Evolutionary conservation across 2,888 invertebrate genomes (phyloP), one percentile per base, ranked within the genome.

Genomic region (Beris morrisii): DNA sequence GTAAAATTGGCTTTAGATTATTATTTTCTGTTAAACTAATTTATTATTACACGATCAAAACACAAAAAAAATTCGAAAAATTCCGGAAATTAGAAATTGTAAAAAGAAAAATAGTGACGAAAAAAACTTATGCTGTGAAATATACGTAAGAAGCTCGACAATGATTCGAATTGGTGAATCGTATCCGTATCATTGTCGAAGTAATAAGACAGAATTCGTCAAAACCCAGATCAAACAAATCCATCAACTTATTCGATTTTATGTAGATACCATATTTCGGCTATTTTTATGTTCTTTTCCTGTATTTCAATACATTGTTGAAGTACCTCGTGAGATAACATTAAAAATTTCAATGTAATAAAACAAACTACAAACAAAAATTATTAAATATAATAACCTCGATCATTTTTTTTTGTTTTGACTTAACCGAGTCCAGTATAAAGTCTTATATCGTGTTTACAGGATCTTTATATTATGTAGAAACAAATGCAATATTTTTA

Each of bases 281-380:
- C 52, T 31, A 31, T 64, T 65, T 65, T 65, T 57, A 43, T 48
- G n/a, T 43, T n/a, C 46, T 50, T 66, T 66, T 66, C 66, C 66
- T 53, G 5, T 53, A 54, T 66, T 66, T 66, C 66, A 66, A 66
- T 66, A 45, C 5, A 15, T 66, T 9, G 66, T 66, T 66, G 66
- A 66, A 66, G 48, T 61, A 54, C 38, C 28, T 28, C 32, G 65
- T 56, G 65, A 65, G 65, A 57, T 22, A 28, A 45, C 46, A 57
- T 65, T 50, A 43, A 65, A 63, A 57, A 57, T 57, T 57, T 65
- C 65, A 65, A 45, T 38, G 9, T 22, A 63, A 46, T 53, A 64
- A 64, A 54, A 54, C 30, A 38, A 53, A 64, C 44, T 64, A 54
- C 32, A 44, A 53, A 52, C 12, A 15, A 48, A 12, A 48, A 48